Evolutionary conservation across 2,888 invertebrate genomes (phyloP), one percentile per base, ranked within the genome.

Genomic region (Platycheirus rosarum): DNA sequence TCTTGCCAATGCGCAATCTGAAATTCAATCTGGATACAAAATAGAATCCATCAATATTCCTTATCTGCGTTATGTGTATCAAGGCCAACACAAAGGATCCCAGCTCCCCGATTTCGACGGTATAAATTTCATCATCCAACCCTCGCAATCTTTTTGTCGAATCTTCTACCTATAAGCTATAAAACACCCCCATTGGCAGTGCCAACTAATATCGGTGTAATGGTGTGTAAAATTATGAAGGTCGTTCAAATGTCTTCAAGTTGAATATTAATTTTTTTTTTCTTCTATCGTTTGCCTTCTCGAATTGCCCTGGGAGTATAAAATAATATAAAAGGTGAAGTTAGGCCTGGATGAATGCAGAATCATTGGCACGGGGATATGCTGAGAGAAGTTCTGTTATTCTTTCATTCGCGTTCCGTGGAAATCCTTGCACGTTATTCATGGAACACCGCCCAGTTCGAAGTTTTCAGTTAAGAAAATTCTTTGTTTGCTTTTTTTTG

Each of bases 21-120:
- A 82, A 82, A 82, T 82, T 82, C 77, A 82, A 82, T 82, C 82
- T 82, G 82, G 82, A 82, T 73, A 82, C 82, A 68, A 82, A 82
- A 82, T 82, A 77, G 82, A 82, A 82, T 82, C 82, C 82, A 82
- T 82, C 82, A 82, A 82, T 82, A 82, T 82, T 82, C 82, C 82
- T 82, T 82, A 82, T 82, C 82, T 77, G 71, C 82, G 76, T 82
- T 82, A 73, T 76, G 82, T 76, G 71, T 65, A 57, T 57, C 40
- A 46, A 55, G 49, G 70, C 60, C 7, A 53, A 46, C 75, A 80
- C 80, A 80, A 76, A 77, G 66, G 62, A 63, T 35, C 42, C 63
- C 51, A 49, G 65, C 46, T 63, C 71, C 73, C 57, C 55, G 62
- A 46, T 35, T 37, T 62, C 29, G 16, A 37, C 49, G 60, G 71